Evolutionary conservation across 2,797 vertebrate genomes (phyloP), one percentile per base, ranked within the genome.

Genomic region (Amblyraja radiata): DNA sequence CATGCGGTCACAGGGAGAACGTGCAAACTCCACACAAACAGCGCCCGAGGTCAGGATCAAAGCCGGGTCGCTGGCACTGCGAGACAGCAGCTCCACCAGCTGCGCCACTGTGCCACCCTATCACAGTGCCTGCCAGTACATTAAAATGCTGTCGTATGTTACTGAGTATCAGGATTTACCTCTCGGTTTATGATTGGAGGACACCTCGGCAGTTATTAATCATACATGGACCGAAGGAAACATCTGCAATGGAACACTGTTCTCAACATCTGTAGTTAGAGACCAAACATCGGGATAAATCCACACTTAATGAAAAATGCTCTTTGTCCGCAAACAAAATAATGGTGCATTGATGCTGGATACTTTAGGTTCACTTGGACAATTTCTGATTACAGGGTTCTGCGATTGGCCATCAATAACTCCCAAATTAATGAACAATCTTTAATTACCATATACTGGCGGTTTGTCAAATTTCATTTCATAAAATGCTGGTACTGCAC

Each of bases 381-480:
- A 76, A 23, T 76, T 92, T 71, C 90, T 92, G 90, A 92, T 92
- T 92, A 92, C 90, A 92, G 90, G 90, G 71, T 39, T 36, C 46
- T 54, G 36, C 71, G 9, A 76, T 54, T 74, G 90, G 68, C 90
- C 90, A 92, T 92, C 90, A 92, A 92, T 92, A 92, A 74, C 90
- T 76, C 90, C 90, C 71, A 92, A 92, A 92, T 92, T 92, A 92
- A 92, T 92, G 90, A 92, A 92, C 71, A 92, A 71, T 63, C 90
- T 92, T 92, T 92, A 92, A 92, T 92, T 92, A 92, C 90, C 90
- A 92, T 92, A 74, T 92, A 92, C 90, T 92, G 90, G 90, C 90
- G 46, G 90, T 92, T 92, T 92, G 68, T 92, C 90, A 92, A 92
- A 92, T 76, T 92, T 92, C 90, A 92, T 92, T 92, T 92, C 90